Percentiles rank a stretch among this genome's conserved stretches.
phyloP scores from a whole-genome alignment of 2,113 vertebrate species.

The Morone saxatilis region DNA sequence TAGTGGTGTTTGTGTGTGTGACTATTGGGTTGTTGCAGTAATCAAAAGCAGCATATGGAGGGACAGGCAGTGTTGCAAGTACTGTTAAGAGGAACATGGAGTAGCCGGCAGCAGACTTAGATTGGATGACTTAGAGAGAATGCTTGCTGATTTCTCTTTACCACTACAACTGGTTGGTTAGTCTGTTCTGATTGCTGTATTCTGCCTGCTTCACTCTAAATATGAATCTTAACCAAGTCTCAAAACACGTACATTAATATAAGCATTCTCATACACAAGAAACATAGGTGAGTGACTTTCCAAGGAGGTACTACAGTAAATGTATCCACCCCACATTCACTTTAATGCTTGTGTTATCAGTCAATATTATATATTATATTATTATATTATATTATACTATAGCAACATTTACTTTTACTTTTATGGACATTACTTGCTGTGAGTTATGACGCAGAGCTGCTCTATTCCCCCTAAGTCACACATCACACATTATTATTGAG shows the following conservation, averaged over 20 bases:
- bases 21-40: conserved; percentile 45
- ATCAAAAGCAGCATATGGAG: conserved; percentile 59
- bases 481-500: too few species aligned
- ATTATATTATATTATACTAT: too few species aligned
- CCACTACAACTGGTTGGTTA: conserved; percentile 12
- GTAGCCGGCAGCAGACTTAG: conserved; percentile 22
- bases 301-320: not conserved
- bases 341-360: not conserved
- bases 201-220: conserved; percentile 7
- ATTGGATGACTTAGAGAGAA: conserved; percentile 24
- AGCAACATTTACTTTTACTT: not conserved
- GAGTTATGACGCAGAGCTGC: too few species aligned
- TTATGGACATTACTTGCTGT: not conserved
- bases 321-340: too few species aligned
- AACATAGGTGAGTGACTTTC: not conserved
- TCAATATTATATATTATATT: too few species aligned
- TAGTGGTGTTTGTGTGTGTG: conserved; percentile 32
- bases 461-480: too few species aligned
- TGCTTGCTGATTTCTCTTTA: conserved; percentile 29
- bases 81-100: conserved; percentile 42
- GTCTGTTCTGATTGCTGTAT: conserved; percentile 1
- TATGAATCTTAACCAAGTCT: conserved; percentile 2
- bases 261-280: not conserved
- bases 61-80: conserved; percentile 16
- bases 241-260: not conserved